Evolutionary conservation across 2,113 vertebrate genomes (phyloP).

Genomic region (Alethe castanea): DNA sequence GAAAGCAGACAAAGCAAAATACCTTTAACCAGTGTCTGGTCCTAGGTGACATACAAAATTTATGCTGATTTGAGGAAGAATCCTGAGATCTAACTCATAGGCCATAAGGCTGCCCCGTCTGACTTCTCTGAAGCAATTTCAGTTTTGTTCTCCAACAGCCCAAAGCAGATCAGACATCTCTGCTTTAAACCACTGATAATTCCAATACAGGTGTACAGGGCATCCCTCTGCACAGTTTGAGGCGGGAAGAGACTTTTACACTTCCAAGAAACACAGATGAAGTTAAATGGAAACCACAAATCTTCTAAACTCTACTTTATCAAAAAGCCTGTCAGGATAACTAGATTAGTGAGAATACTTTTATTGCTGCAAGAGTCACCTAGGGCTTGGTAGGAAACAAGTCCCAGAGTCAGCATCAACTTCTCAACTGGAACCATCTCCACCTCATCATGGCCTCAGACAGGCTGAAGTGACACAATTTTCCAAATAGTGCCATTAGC

Average conservation of each 20-base stretch:
- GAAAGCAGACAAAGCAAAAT: neutral
- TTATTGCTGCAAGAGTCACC: neutral
- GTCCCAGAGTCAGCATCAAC: neutral
- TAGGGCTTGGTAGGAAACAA: neutral
- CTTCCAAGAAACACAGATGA: neutral
- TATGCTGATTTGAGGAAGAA: neutral
- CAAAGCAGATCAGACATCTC: neutral
- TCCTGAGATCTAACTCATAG: neutral
- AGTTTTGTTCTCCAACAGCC: neutral
- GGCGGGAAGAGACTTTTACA: neutral
- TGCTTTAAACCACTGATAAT: neutral
- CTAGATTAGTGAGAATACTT: neutral
- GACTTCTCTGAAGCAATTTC: neutral
- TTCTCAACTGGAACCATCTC: neutral
- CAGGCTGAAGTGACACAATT: neutral
- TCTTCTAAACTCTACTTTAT: neutral
- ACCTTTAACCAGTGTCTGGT: neutral
- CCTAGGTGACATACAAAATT: neutral
- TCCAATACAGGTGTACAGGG: neutral
- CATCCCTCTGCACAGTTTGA: neutral
- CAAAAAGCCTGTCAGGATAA: neutral
- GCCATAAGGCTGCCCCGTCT: neutral
- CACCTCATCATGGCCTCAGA: neutral
- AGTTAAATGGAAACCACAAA: neutral
- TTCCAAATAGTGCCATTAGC: neutral